A percentile compares a stretch with the other conserved stretches of the same genome.
These are phyloP conservation scores for Sciurus niger DNA, from an alignment of 2,113 vertebrate genomes.

Conservation along the genomic window DNA sequence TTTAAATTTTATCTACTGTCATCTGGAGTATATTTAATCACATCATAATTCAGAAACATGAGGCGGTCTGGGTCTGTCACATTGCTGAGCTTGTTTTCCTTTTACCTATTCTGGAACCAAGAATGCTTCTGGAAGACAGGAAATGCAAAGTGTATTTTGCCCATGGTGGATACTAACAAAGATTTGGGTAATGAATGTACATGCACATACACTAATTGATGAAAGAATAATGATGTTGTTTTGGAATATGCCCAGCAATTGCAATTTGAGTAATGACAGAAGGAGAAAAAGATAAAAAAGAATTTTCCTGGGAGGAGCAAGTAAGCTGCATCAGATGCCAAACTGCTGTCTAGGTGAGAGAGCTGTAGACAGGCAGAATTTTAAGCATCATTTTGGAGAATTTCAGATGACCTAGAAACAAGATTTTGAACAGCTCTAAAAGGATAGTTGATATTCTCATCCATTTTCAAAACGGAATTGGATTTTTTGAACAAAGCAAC, in stretches of 20 bases:
- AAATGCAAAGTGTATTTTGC: neutral
- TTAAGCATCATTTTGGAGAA: neutral
- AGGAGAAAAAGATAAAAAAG: neutral
- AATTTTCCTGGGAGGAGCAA: neutral
- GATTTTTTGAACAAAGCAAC: neutral
- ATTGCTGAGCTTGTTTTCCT: neutral
- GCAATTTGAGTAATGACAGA: neutral
- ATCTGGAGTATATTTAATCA: neutral
- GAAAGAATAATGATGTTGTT: neutral
- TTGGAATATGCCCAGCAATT: neutral
- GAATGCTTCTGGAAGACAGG: neutral
- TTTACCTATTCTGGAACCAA: neutral
- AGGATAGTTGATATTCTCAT: neutral
- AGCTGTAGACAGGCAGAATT: neutral
- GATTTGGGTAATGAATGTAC: neutral
- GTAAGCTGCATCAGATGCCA: neutral
- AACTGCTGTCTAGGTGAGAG: neutral
- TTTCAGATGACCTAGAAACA: neutral
- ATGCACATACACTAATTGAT: neutral
- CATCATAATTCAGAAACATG: neutral
- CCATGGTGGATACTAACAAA: neutral
- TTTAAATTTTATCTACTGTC: neutral
- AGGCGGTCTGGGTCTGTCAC: neutral
- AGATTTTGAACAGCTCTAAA: neutral
- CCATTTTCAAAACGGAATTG: neutral